Percentiles rank a stretch among this genome's conserved stretches.
Evolutionary conservation across 2,888 invertebrate species (phyloP).

Genomic region (Phymatocera aterrima): DNA sequence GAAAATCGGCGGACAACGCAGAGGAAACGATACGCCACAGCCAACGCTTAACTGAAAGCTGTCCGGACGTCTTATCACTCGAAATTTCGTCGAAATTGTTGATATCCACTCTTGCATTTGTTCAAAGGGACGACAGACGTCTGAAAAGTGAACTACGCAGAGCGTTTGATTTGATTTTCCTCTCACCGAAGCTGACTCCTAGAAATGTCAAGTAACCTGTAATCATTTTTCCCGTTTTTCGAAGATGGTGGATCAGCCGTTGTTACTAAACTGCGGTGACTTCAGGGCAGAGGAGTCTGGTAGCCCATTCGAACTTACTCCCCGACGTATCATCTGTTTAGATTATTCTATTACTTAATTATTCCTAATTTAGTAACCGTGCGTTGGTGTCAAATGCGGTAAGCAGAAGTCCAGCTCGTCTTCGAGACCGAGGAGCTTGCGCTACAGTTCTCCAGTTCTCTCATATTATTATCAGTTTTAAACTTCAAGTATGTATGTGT

Average conservation of each 20-base stretch:
- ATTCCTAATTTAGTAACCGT: slow-evolving; percentile 41
- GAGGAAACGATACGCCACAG: too few species aligned
- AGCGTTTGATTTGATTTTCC: too few species aligned
- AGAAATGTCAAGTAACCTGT: not conserved
- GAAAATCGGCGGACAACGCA: too few species aligned
- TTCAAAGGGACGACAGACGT: not conserved
- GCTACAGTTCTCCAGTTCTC: slow-evolving; percentile 26
- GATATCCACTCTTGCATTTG: not conserved
- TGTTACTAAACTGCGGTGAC: not conserved
- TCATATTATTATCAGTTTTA: slow-evolving; percentile 41
- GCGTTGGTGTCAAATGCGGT: slow-evolving; percentile 35
- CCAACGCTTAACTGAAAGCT: too few species aligned
- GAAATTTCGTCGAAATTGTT: too few species aligned
- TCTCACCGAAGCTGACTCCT: not conserved
- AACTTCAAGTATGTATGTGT: slow-evolving; percentile 33
- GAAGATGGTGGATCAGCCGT: not conserved
- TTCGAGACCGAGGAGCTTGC: not conserved
- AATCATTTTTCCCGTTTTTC: slow-evolving; percentile 21
- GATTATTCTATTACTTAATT: slow-evolving; percentile 44
- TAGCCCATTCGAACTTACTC: slow-evolving; percentile 1
- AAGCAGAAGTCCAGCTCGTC: slow-evolving; percentile 21
- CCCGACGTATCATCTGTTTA: slow-evolving; percentile 37
- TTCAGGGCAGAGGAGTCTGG: not conserved
- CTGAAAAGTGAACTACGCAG: not conserved
- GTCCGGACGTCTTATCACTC: too few species aligned